Conservation (phyloP, 2,888 invertebrate species). For the Dryocosmus kuriphilus region DNA sequence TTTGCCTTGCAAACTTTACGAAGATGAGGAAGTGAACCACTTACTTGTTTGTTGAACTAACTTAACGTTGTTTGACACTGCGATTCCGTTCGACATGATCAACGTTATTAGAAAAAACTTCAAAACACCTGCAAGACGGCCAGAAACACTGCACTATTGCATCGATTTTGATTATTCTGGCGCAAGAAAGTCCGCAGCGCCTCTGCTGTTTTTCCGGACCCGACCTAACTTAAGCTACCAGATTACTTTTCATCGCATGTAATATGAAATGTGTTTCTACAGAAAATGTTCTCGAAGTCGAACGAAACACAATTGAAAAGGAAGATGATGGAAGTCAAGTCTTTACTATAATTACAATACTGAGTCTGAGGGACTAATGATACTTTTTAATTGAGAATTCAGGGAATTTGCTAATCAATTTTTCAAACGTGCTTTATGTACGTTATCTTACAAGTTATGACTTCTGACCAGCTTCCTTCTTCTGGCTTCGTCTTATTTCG, state of each 20-base stretch:
- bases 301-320: conserved; percentile 7
- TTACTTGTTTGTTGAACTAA: conserved; percentile 19
- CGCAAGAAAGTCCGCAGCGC: conserved; percentile 37
- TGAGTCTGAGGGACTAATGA: not conserved
- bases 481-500: not conserved
- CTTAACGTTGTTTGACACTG: not conserved
- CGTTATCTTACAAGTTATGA: not conserved
- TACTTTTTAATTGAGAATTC: not conserved
- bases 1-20: not conserved
- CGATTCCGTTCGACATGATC: conserved; percentile 29
- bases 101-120: conserved; percentile 12
- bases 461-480: not conserved
- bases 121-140: conserved; percentile 33
- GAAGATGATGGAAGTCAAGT: not conserved
- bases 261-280: conserved; percentile 1
- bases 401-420: not conserved
- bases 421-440: not conserved
- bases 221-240: conserved; percentile 1
- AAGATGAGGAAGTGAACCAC: not conserved
- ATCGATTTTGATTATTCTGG: conserved; percentile 39
- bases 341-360: not conserved
- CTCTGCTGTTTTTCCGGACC: conserved; percentile 33
- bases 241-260: conserved; percentile 7
- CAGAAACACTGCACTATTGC: conserved; percentile 37
- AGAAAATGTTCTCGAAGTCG: not conserved